A percentile compares a stretch with the other conserved stretches of the same genome.
Conservation (phyloP, 2,888 invertebrate genomes). For the Ceratothoa steindachneri region DNA sequence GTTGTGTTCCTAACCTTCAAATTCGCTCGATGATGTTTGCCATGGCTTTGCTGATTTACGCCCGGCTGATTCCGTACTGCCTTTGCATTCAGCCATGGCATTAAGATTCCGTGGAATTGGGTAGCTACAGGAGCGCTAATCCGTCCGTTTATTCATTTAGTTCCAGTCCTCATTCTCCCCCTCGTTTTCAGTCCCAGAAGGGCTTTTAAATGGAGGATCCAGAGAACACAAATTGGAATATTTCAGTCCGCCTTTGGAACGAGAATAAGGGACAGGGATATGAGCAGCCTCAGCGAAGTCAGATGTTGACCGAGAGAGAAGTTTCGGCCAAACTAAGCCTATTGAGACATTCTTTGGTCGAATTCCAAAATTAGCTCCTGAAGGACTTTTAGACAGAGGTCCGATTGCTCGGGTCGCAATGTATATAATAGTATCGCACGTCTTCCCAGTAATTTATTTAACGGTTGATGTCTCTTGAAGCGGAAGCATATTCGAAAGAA, state of each 20-base stretch:
- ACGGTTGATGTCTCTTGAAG: not conserved
- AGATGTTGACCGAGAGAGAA: not conserved
- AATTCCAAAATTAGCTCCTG: not conserved
- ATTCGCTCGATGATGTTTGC: no score
- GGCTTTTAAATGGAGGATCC: not conserved
- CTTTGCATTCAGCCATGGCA: no score
- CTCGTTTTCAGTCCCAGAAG: not conserved
- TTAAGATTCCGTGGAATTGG: no score
- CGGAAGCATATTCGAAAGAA: not conserved
- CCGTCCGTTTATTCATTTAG: no score
- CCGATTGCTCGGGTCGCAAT: not conserved
- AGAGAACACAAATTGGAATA: not conserved
- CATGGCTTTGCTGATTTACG: no score
- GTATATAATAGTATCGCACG: not conserved
- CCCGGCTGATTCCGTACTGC: no score
- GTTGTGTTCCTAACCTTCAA: no score
- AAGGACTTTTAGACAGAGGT: not conserved
- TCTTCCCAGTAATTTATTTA: not conserved
- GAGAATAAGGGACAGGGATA: not conserved
- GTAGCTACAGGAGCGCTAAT: no score
- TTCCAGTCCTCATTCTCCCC: not conserved
- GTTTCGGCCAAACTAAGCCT: not conserved
- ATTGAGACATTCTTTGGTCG: not conserved
- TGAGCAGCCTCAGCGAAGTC: not conserved
- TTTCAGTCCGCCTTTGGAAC: not conserved